Evolutionary conservation across 2,113 vertebrate species (phyloP), one percentile per base, ranked within the genome.

Genomic region (Tragelaphus strepsiceros): DNA sequence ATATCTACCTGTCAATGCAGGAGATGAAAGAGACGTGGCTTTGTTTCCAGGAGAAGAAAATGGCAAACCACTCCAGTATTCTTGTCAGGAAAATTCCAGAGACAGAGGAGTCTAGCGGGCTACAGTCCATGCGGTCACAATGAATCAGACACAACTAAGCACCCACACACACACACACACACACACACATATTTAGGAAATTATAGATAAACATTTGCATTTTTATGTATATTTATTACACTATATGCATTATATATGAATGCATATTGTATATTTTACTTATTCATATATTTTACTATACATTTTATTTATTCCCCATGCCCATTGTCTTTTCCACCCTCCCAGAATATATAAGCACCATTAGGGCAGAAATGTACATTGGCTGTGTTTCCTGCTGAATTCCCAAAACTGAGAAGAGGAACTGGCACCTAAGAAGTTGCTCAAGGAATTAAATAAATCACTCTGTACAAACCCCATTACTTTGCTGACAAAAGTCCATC

Each of bases 391-490:
- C 39, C 7, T 64, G 32, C 7, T 82, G 32, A n/a, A 51, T 39
- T 15, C 2, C 12, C 17, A 3, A 61, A 22, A 35, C 43, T 49
- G 11, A 56, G 32, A 13, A 80, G 3, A 53, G 39, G 6, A 43
- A 7, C 26, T 32, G 10, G 13, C 4, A 32, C 14, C 43, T 21
- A 30, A 30, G 26, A 13, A 39, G 7, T 0, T 35, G 46, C 54
- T 74, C 22, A 3, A 39, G 74, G 82, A 80, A 74, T 9, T 3
- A 1, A 62, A 19, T 22, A 39, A 71, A n/a, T 39, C 67, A 6
- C 19, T 0, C 32, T 0, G 1, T n/a, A 24, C 39, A n/a, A 12
- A 53, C 19, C 9, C 5, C 19, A 39, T 0, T 51, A 71, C 67
- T 35, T 71, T 71, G 19, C n/a, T 39, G 19, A 71, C n/a, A 21